These are phyloP conservation scores for Delia radicum DNA, from an alignment of 1,140 invertebrate species.

Conservation along the genomic window DNA sequence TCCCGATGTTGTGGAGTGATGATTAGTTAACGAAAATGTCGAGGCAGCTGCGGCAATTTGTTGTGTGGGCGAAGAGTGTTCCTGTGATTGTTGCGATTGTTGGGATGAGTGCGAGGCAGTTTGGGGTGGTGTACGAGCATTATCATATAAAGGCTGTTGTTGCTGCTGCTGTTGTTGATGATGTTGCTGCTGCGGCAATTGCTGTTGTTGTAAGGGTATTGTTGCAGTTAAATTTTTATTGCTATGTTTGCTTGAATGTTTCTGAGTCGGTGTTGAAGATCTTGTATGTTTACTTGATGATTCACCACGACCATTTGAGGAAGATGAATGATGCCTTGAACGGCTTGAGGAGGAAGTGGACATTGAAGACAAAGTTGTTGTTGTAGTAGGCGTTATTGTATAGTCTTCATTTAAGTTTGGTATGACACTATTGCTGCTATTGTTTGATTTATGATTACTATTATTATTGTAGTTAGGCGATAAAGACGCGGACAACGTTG, in stretches of 20 bases:
- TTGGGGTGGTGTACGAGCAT: conserved; percentile 23
- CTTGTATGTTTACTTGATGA: background rate
- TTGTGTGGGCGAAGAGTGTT: conserved; percentile 49
- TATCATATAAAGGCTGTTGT: conserved; percentile 23
- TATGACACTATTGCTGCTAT: conserved; percentile 25
- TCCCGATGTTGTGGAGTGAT: conserved; percentile 31
- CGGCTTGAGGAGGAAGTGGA: background rate
- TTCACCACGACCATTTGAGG: conserved; percentile 7
- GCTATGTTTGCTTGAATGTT: conserved; percentile 27
- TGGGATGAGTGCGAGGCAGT: conserved; percentile 16
- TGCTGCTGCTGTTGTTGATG: conserved; percentile 29
- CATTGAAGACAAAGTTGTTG: background rate
- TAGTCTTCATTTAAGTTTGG: background rate
- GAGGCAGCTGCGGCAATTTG: conserved; percentile 45
- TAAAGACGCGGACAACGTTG: too few species aligned
- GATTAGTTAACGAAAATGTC: conserved; percentile 38
- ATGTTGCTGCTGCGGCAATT: conserved; percentile 27
- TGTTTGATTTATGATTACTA: background rate
- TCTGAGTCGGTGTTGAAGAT: conserved; percentile 19
- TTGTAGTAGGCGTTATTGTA: background rate
- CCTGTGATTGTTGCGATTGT: conserved; percentile 24
- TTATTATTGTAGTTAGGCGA: conserved; percentile 17
- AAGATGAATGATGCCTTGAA: background rate
- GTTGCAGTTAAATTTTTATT: background rate
- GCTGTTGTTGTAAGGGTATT: conserved; percentile 30